Conservation (phyloP, 2,888 invertebrate species). For the Entomobrya proxima region DNA sequence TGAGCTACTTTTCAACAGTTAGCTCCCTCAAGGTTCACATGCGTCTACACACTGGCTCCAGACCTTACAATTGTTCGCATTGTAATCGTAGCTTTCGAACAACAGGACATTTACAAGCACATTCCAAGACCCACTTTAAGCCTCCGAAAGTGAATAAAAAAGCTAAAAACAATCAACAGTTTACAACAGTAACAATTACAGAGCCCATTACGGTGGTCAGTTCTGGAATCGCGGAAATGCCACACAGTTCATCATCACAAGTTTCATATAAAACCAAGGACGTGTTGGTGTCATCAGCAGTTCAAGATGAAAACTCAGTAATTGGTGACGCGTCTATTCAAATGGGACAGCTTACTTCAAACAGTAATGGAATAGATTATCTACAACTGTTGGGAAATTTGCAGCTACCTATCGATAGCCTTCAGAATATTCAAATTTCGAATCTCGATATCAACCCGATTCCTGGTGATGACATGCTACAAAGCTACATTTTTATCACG, state of each 20-base stretch:
- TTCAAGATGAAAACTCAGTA: conserved; percentile 30
- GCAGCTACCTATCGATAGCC: conserved; percentile 76
- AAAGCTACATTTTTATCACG: conserved; percentile 78
- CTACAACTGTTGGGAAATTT: conserved; percentile 77
- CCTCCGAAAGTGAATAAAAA: neutral
- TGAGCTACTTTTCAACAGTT: conserved; percentile 82
- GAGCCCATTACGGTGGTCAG: neutral
- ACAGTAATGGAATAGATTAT: neutral
- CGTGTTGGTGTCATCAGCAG: conserved; percentile 13
- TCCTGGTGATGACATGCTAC: conserved; percentile 79
- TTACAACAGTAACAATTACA: no score
- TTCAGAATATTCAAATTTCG: conserved; percentile 77
- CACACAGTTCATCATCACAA: neutral
- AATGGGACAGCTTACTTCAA: neutral
- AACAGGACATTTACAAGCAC: conserved; percentile 83
- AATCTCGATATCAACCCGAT: conserved; percentile 78
- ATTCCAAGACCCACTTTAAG: conserved; percentile 79
- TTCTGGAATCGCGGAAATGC: neutral
- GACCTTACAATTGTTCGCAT: conserved; percentile 91
- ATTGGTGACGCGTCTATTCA: neutral
- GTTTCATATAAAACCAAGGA: conserved; percentile 5
- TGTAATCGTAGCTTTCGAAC: conserved; percentile 85
- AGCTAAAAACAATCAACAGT: neutral
- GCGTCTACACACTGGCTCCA: conserved; percentile 87
- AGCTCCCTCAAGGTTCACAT: conserved; percentile 87